A percentile compares a stretch with the other conserved stretches of the same genome.
Conservation (phyloP, 2,888 invertebrate genomes). For the Boloria euphrosyne region DNA sequence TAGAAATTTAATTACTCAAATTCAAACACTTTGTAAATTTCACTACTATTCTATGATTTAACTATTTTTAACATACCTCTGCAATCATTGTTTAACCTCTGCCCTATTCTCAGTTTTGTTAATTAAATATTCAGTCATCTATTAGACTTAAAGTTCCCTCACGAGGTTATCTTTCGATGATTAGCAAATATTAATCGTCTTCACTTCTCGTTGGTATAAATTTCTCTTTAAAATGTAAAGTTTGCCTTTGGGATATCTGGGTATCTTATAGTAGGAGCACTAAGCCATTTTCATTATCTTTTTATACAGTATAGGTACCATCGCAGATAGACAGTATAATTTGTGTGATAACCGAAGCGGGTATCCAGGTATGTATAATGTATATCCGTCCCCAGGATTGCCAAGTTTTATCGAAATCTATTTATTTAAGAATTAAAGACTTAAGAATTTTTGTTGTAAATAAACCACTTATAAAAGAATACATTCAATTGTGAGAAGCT, state of each 20-base stretch:
- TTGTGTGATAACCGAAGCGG: no score
- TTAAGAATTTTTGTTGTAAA: no score
- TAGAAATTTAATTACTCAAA: constrained; percentile 14
- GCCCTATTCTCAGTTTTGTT: no score
- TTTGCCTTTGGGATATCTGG: constrained; percentile 12
- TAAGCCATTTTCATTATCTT: not conserved
- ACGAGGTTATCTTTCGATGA: not conserved
- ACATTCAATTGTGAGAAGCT: no score
- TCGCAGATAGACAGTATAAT: no score
- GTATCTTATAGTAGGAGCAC: not conserved
- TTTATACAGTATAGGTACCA: not conserved
- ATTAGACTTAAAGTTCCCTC: no score
- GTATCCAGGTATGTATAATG: no score
- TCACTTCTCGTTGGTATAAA: not conserved
- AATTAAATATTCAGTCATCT: not conserved
- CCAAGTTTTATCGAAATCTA: no score
- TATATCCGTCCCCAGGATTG: no score
- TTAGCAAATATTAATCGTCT: not conserved
- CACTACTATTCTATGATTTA: not conserved
- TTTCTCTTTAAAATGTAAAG: constrained; percentile 3
- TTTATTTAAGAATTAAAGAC: no score
- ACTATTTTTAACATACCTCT: not conserved
- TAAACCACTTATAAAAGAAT: no score
- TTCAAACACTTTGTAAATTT: constrained; percentile 3
- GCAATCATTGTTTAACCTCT: not conserved